Base-by-base conservation (phyloP, 2,888 invertebrate genomes). In the Cantharis flavilabris region DNA sequence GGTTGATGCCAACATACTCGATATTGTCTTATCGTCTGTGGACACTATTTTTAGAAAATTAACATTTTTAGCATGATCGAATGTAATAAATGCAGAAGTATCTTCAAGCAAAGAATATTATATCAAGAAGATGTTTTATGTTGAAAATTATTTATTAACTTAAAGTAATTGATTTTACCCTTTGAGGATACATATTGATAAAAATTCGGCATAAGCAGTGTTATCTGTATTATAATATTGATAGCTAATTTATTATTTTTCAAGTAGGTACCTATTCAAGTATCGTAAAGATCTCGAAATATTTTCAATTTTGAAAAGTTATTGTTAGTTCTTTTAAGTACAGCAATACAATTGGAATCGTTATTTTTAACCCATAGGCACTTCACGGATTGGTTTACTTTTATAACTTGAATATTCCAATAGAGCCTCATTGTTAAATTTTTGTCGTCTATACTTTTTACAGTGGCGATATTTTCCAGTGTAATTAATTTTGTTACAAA, bases 21-120 rank as follows among this genome's bases (percentile, higher is more conserved):
- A 65, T 72, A 72, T 65, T 64, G 63, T 18, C 23, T 72, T 72
- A 72, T 72, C 72, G 30, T 72, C 26, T 20, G 30, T 49, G 13
- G 23, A 20, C 20, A 20, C 72, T 72, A 72, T 72, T 72, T 65
- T 65, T 72, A 72, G 72, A 72, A 72, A 65, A 72, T 30, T n/a
- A 64, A 65, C 72, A 26, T 26, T 26, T 64, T 63, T 63, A 23
- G 64, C 62, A 23, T n/a, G 23, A 20, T 67, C 23, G 49, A 67
- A 20, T 23, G 5, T 23, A 23, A 26, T 26, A 67, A 67, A 23
- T 67, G 65, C 65, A 67, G 65, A 23, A 67, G 23, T 26, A 67
- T 67, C 26, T 67, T 67, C 20, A 67, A 67, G 3, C 7, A 20
- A 7, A 65, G 23, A 67, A 67, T 49, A 49, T 49, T 49, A 26